Percentiles rank a stretch among this genome's conserved stretches.
These are phyloP conservation scores for Colius striatus DNA, from an alignment of 2,113 vertebrate species.

Conservation along the genomic window DNA sequence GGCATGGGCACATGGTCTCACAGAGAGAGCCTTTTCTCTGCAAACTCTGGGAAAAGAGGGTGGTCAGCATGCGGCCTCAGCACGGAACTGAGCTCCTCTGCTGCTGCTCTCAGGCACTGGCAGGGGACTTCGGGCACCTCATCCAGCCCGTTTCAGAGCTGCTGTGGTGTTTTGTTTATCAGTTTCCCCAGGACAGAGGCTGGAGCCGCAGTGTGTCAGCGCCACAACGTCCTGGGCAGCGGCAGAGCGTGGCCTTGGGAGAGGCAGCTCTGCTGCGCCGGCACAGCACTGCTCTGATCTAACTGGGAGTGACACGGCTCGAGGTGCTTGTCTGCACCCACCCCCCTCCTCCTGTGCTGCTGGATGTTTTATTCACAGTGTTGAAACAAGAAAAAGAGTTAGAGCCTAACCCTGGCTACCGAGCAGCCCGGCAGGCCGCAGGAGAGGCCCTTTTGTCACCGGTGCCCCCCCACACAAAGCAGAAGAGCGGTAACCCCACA, in stretches of 20 bases:
- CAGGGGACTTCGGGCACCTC: background rate
- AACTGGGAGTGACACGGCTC: background rate
- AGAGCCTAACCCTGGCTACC: accelerated
- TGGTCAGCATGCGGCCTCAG: accelerated
- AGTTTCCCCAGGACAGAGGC: background rate
- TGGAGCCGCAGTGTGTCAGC: background rate
- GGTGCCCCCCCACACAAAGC: background rate
- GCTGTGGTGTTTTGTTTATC: background rate
- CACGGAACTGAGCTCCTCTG: accelerated
- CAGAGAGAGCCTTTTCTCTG: background rate
- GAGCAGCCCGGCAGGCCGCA: background rate
- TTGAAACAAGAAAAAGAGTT: background rate
- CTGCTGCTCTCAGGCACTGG: accelerated
- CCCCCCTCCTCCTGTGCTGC: background rate
- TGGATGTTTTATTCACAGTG: accelerated
- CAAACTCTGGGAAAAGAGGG: accelerated
- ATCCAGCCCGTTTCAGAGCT: background rate
- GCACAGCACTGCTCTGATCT: background rate
- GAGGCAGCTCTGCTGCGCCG: background rate
- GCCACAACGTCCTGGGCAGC: background rate
- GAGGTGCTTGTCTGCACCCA: background rate
- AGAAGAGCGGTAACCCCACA: background rate
- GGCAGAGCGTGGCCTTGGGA: background rate
- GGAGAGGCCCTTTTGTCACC: background rate
- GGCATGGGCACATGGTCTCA: background rate